Evolutionary conservation across 2,797 vertebrate species (phyloP), one percentile per base, ranked within the genome.

Genomic region (Chaenodraco wilsoni): DNA sequence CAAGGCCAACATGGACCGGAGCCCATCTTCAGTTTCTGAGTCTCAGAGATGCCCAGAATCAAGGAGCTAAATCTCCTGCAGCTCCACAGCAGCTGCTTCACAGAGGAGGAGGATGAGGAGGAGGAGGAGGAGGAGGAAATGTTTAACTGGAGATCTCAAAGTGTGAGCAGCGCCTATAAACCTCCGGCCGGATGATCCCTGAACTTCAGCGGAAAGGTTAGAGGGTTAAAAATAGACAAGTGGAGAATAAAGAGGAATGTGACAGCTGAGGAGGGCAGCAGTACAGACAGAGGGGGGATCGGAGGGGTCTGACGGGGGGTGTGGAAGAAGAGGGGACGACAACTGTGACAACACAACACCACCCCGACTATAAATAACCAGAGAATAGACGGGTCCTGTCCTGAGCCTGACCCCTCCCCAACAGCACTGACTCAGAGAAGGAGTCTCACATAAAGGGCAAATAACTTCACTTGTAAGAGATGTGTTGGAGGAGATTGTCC

Each of bases 171-270:
- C 15, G 13, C 58, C 68, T 59, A 8, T 2, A 44, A 46, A 50
- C 58, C 14, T 1, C 37, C 37, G 33, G 55, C 45, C 23, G 14
- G 74, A 52, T 3, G 51, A 86, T 46, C 76, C 33, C 60, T 60
- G 72, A 65, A 58, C 68, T 71, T 55, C 50, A 61, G 43, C 16
- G 0, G 49, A 84, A 87, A 88, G 81, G 81, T 83, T 76, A 41
- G 72, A 37, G 45, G 65, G 69, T 73, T 91, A 88, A 86, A 89
- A 88, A 87, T 90, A 91, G 85, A 78, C 40, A 6, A 68, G 76
- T 64, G 74, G 59, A 74, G 74, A 84, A 76, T 69, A 76, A 69
- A n/a, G 63, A 90, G 84, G 89, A 90, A 90, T 86, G 88, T 57
- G 85, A 83, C 89, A 90, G 87, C 86, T 87, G 88, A 84, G 65